These are phyloP conservation scores for Artemia sinica DNA, from an alignment of 2,888 invertebrate genomes.

Conservation along the genomic window DNA sequence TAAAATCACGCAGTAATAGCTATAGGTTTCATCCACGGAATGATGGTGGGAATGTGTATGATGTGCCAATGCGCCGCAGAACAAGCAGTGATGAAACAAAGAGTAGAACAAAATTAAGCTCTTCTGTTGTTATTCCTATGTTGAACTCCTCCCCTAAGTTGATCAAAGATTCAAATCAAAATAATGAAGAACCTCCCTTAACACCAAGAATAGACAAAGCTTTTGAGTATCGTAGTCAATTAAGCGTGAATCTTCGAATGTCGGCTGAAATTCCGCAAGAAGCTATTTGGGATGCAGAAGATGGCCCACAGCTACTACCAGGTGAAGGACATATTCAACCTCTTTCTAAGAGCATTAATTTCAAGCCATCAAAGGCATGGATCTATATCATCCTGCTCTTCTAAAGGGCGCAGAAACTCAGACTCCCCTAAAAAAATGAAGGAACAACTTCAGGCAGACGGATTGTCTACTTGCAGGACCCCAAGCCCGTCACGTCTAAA, in stretches of 20 bases:
- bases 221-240: conserved; percentile 22
- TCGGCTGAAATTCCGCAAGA: conserved; percentile 20
- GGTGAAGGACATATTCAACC: neutral
- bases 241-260: conserved; percentile 21
- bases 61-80: conserved; percentile 3
- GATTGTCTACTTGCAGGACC: neutral
- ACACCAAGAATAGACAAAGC: conserved; percentile 20
- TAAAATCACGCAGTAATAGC: neutral
- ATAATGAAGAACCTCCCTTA: neutral
- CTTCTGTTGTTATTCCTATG: conserved; percentile 1
- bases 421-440: neutral
- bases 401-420: neutral
- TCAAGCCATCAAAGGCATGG: conserved; percentile 4
- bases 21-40: neutral
- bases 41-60: neutral
- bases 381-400: neutral
- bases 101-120: conserved; percentile 2
- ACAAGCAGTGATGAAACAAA: neutral
- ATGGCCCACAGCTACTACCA: neutral
- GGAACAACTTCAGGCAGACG: neutral
- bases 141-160: neutral
- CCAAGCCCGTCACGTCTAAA: conserved; percentile 5
- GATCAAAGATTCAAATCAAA: neutral
- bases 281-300: neutral
- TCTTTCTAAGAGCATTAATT: neutral